A percentile compares a stretch with the other conserved stretches of the same genome.
phyloP scores from a whole-genome alignment of 64 coral and sea anemone genomes.

The Dendronephthya gigantea region DNA sequence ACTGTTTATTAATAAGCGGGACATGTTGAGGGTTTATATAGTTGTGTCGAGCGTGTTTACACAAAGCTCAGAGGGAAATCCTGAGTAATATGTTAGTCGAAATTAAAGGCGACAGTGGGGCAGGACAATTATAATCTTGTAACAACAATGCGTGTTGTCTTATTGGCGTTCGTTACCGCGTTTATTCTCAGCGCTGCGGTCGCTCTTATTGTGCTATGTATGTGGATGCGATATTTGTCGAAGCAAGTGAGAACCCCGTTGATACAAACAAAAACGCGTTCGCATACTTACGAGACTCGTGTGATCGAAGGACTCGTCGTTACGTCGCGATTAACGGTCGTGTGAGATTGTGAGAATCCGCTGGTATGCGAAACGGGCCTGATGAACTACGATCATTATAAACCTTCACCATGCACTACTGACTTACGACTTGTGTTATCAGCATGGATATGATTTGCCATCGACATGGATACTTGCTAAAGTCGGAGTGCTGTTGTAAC shows the following conservation, averaged over 20 bases:
- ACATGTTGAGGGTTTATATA: neutral
- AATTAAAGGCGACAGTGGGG: neutral
- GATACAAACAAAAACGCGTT: neutral
- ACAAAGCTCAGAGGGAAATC: neutral
- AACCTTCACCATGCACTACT: too few species aligned
- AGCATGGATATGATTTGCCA: too few species aligned
- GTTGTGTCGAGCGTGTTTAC: neutral
- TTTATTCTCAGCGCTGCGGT: neutral
- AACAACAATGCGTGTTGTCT: neutral
- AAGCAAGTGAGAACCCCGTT: neutral
- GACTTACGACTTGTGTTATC: too few species aligned
- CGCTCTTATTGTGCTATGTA: neutral
- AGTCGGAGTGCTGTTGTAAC: too few species aligned
- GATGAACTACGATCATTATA: too few species aligned
- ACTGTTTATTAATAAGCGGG: neutral
- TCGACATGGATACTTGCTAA: too few species aligned
- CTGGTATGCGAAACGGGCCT: too few species aligned
- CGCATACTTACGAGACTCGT: neutral
- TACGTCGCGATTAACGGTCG: neutral
- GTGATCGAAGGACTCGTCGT: neutral
- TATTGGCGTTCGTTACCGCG: neutral
- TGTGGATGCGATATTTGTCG: neutral
- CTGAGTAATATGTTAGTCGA: neutral
- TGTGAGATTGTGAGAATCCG: too few species aligned
- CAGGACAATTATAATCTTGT: neutral